A percentile compares a stretch with the other conserved stretches of the same genome.
Conservation (phyloP, 2,888 invertebrate species). For the Xiphydria camelus region DNA sequence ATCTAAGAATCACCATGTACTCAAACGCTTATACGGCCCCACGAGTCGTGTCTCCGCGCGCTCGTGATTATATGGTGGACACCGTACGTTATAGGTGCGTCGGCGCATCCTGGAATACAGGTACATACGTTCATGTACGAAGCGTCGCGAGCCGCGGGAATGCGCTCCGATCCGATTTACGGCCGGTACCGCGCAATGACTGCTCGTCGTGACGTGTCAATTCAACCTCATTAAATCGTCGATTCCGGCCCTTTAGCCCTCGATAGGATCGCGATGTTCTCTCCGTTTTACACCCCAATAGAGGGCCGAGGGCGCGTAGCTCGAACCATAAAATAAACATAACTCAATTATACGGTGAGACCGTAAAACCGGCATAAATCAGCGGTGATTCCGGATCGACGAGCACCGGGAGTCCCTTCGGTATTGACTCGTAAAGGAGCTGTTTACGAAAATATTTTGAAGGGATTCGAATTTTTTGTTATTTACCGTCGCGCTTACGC, state of each 20-base stretch:
- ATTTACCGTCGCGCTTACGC: too few species aligned
- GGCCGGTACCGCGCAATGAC: background rate
- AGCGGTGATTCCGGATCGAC: background rate
- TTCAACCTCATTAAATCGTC: background rate
- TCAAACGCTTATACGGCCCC: background rate
- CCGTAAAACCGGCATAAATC: constrained; percentile 20
- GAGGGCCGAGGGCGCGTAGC: background rate
- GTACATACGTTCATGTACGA: too few species aligned
- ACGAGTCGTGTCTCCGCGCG: too few species aligned
- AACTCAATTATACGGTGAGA: constrained; percentile 26
- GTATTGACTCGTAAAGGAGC: too few species aligned
- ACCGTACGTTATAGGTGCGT: too few species aligned
- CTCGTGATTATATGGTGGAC: too few species aligned
- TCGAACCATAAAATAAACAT: constrained; percentile 22
- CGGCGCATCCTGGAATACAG: too few species aligned
- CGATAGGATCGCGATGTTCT: constrained; percentile 3
- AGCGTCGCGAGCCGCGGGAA: too few species aligned
- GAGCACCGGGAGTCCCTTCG: too few species aligned
- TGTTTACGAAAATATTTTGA: too few species aligned
- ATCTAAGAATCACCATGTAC: background rate
- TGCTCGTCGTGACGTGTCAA: background rate
- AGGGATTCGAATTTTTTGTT: too few species aligned
- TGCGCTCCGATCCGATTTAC: background rate
- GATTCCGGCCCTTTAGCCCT: background rate
- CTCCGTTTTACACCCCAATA: background rate